Conservation (phyloP, 1,140 invertebrate genomes). For the Drosophila persimilis region DNA sequence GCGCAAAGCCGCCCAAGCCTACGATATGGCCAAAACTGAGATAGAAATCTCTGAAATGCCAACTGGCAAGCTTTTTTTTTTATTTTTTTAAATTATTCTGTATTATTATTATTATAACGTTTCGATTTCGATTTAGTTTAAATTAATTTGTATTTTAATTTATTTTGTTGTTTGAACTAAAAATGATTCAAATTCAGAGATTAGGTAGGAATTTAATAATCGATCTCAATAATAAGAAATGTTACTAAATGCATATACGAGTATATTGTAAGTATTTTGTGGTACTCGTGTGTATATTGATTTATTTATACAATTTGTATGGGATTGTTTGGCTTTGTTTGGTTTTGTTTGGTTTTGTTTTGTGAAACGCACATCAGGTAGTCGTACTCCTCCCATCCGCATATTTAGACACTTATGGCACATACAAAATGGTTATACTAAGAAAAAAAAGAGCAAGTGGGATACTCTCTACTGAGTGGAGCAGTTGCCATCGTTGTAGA, state of each 20-base stretch:
- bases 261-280: slow-evolving; percentile 7
- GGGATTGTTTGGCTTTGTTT: slow-evolving; percentile 2
- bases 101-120: too few relatives aligned
- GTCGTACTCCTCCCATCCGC: slow-evolving; percentile 50
- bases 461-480: slow-evolving; percentile 25
- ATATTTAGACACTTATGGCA: slow-evolving; percentile 19
- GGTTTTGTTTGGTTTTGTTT: neutral
- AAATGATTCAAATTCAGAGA: neutral
- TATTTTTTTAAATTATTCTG: too few relatives aligned
- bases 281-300: slow-evolving; percentile 8
- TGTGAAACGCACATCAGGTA: slow-evolving; percentile 52
- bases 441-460: too few relatives aligned
- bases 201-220: neutral
- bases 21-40: slow-evolving; percentile 69
- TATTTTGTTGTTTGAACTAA: neutral
- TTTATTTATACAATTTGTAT: slow-evolving; percentile 53
- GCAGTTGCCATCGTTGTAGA: slow-evolving; percentile 63
- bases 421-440: slow-evolving; percentile 9
- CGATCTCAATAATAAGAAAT: slow-evolving; percentile 61
- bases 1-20: slow-evolving; percentile 64
- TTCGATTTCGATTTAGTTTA: too few relatives aligned
- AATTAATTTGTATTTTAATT: too few relatives aligned
- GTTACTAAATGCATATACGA: slow-evolving; percentile 23
- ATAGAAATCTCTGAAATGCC: slow-evolving; percentile 6
- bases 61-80: too few relatives aligned